These are phyloP conservation scores for Hydrophis major DNA, from an alignment of 2,797 vertebrate genomes.

Conservation along the genomic window DNA sequence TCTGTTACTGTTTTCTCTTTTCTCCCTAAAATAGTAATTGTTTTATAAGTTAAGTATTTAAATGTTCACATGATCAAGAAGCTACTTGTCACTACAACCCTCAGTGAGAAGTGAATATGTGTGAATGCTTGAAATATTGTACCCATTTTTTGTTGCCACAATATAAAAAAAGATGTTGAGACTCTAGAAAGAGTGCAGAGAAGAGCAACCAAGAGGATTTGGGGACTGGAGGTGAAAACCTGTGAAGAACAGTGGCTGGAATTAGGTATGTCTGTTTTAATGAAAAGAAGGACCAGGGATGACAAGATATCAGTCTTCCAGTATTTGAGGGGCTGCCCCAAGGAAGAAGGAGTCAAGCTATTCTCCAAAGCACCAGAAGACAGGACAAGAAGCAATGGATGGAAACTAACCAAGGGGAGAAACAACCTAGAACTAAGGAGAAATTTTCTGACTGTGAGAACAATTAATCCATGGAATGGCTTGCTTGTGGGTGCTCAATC, in stretches of 20 bases:
- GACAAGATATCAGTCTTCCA: neutral
- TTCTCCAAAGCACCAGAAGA: too few relatives aligned
- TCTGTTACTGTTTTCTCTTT: too few relatives aligned
- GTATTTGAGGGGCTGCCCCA: neutral
- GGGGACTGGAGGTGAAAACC: too few relatives aligned
- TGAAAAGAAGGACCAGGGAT: neutral
- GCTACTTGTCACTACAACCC: neutral
- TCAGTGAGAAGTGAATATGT: neutral
- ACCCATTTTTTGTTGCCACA: neutral
- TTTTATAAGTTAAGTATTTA: neutral
- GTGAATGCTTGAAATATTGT: neutral
- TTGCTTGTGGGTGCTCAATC: too few relatives aligned
- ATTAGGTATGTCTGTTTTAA: neutral
- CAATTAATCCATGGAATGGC: too few relatives aligned
- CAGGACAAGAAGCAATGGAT: too few relatives aligned
- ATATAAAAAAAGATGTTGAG: neutral
- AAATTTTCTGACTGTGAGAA: too few relatives aligned
- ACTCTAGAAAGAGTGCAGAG: neutral
- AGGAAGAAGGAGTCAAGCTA: too few relatives aligned
- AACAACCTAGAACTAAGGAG: too few relatives aligned
- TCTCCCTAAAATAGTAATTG: too few relatives aligned
- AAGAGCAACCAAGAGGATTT: neutral
- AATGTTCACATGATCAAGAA: neutral
- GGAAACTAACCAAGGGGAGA: too few relatives aligned
- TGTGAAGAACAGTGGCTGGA: too few relatives aligned